Base-by-base conservation (phyloP, 2,797 vertebrate genomes). In the Phoeniculus purpureus region DNA sequence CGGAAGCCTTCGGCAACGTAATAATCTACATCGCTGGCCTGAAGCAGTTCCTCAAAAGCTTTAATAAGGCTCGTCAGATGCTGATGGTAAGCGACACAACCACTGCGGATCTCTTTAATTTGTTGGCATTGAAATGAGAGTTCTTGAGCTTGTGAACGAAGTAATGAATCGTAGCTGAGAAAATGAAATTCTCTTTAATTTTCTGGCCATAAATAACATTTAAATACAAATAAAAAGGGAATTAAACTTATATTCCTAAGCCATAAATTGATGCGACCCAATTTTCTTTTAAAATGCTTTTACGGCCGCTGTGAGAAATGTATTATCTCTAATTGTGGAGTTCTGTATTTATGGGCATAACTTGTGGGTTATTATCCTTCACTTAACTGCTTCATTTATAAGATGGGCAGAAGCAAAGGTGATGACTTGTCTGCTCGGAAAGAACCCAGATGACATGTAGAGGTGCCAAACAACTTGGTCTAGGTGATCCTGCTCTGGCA, bases 121-220 rank as follows among this genome's bases (percentile, higher is more conserved):
- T 99, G 98, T 90, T 98, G 98, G 89, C 98, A 97, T 45, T 99
- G 98, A 73, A 98, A 97, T 32, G 98, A 99, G 93, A 99, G 97
- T 92, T 99, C 99, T 78, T 96, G 98, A 71, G 98, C 98, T 95
- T 98, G 98, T 2, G 98, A 98, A 94, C 98, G 98, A 81, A 98
- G 98, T 82, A 99, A 97, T 13, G 98, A 98, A 94, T 99, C 97
- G 15, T 98, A 98, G 62, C 99, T 99, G 96, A 73, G 92, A 82
- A 96, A 96, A 94, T 20, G 40, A 71, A 91, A 87, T 77, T 18
- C 89, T 90, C 87, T 95, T 87, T 70, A 67, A 94, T 95, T 89
- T 88, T 61, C 91, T 81, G 94, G 91, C 88, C 92, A 83, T 88
- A 96, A 94, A 81, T 56, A 76, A 54, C 13, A 45, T 83, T 93